These are phyloP conservation scores for Mus minutoides DNA, from an alignment of 2,797 vertebrate species.

Conservation along the genomic window DNA sequence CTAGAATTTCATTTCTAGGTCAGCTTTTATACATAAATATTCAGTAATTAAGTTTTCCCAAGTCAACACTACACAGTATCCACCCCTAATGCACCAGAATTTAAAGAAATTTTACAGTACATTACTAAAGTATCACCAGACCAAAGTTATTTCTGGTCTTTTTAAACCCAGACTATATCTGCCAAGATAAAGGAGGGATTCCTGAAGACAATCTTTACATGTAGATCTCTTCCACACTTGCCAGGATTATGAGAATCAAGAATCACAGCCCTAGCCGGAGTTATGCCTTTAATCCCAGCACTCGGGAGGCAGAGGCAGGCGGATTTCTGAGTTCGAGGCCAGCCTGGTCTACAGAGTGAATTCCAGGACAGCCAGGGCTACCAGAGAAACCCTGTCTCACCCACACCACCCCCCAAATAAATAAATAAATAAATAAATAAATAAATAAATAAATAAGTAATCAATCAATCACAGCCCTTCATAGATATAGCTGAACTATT, in stretches of 20 bases:
- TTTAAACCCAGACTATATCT: neutral
- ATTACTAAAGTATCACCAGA: neutral
- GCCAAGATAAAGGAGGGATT: neutral
- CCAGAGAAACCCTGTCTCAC: no score
- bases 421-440: no score
- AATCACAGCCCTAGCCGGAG: neutral
- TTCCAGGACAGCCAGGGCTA: no score
- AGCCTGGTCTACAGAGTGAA: no score
- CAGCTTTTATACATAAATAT: slow-evolving; percentile 4
- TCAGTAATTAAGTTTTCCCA: neutral
- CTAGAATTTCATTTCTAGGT: neutral
- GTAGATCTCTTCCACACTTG: neutral
- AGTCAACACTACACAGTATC: neutral
- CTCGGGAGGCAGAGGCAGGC: no score
- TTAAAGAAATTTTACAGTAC: slow-evolving; percentile 4
- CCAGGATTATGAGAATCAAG: neutral
- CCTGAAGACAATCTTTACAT: neutral
- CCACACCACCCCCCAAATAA: no score
- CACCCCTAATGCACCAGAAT: neutral
- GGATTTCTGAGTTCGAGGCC: no score
- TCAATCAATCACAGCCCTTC: neutral
- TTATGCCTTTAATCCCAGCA: no score
- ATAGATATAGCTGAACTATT: neutral
- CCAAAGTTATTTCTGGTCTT: neutral
- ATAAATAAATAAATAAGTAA: no score